Evolutionary conservation across 2,888 invertebrate genomes (phyloP).

Genomic region (Colostygia pectinataria): DNA sequence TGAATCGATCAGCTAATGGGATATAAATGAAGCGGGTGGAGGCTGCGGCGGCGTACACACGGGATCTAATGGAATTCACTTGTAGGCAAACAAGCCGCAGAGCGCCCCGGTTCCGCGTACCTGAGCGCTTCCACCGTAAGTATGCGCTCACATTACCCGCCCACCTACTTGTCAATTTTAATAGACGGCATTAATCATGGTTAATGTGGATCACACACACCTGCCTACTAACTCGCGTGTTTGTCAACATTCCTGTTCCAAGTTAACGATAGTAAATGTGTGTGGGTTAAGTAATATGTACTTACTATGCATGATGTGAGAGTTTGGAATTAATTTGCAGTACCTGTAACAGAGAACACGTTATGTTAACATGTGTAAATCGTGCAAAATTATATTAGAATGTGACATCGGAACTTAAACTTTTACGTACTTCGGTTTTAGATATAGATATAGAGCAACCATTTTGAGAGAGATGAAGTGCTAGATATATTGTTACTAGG

Average conservation of each 20-base stretch:
- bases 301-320: constrained; percentile 22
- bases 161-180: constrained; percentile 37
- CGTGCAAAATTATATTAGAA: not conserved
- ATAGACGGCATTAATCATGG: constrained; percentile 39
- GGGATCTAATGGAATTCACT: constrained; percentile 82
- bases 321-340: constrained; percentile 17
- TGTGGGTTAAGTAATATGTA: constrained; percentile 23
- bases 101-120: constrained; percentile 56
- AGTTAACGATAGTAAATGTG: constrained; percentile 27
- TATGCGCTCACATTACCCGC: constrained; percentile 48
- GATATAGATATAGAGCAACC: too few relatives aligned
- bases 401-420: too few relatives aligned
- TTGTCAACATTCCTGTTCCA: constrained; percentile 35
- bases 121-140: constrained; percentile 50
- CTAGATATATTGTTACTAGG: too few relatives aligned
- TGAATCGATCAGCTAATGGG: constrained; percentile 80
- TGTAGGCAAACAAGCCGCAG: constrained; percentile 80
- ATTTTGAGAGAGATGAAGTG: too few relatives aligned
- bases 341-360: constrained; percentile 40
- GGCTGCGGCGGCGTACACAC: constrained; percentile 71
- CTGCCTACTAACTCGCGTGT: constrained; percentile 29
- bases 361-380: constrained; percentile 13
- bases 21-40: constrained; percentile 77
- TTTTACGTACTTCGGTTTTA: too few relatives aligned
- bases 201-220: constrained; percentile 35